phyloP scores from a whole-genome alignment of 2,113 vertebrate species.

The Laticauda laticaudata region DNA sequence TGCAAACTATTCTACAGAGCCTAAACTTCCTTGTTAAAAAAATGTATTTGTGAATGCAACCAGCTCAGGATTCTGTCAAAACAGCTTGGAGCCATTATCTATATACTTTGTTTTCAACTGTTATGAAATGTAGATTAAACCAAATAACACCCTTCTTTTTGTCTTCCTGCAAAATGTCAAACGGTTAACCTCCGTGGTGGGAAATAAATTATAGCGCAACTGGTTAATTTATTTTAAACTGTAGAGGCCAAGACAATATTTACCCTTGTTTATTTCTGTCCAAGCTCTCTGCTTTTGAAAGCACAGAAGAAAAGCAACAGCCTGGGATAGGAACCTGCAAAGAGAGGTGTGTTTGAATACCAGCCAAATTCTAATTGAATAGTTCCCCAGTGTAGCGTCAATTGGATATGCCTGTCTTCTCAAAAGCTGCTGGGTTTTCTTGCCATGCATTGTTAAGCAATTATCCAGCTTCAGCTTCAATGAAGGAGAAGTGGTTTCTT shows the following conservation, averaged over 20 bases:
- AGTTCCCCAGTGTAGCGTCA: background rate
- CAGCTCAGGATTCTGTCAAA: background rate
- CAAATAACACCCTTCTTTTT: background rate
- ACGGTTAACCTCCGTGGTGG: background rate
- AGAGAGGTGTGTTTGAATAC: background rate
- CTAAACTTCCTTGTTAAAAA: background rate
- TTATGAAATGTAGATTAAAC: background rate
- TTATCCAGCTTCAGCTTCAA: conserved; percentile 2
- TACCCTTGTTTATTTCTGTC: background rate
- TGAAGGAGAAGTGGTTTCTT: background rate
- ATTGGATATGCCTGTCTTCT: conserved; percentile 6
- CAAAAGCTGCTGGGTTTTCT: background rate
- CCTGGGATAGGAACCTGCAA: background rate
- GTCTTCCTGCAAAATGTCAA: background rate
- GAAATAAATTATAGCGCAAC: conserved; percentile 31
- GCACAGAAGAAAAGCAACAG: background rate
- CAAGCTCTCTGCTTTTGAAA: background rate
- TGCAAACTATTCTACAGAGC: background rate
- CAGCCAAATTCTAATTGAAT: conserved; percentile 1
- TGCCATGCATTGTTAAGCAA: conserved; percentile 4
- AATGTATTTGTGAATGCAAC: background rate
- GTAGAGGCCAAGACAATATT: conserved; percentile 14
- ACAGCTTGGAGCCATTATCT: background rate
- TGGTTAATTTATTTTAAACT: conserved; percentile 15
- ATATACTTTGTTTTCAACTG: background rate